Evolutionary conservation across 2,888 invertebrate species (phyloP), one percentile per base, ranked within the genome.

Genomic region (Zootermopsis nevadensis): DNA sequence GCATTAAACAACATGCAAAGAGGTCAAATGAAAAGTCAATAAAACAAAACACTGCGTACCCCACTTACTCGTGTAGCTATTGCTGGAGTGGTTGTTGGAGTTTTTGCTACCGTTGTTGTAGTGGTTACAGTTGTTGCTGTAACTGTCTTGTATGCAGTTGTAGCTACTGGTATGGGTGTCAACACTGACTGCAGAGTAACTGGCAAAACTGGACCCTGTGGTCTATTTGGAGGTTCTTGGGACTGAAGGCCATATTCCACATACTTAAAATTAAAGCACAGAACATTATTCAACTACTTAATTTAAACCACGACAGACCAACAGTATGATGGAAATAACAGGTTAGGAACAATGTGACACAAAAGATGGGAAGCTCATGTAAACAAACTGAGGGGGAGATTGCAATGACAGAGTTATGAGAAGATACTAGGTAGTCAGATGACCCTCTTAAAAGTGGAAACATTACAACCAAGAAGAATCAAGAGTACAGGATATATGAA

Each of bases 201-300:
- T 76, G 94, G 95, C 82, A 94, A 88, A 22, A 94, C 94, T 7
- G 94, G 92, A 6, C 95, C 95, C 87, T 94, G 94, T 0, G 95
- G 94, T 87, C 95, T 93, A 53, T 92, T 92, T 0, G 98, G 97
- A 15, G 98, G 98, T 88, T 98, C 98, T 89, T 95, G 94, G 84
- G 95, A 95, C 88, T 96, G 95, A 77, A 96, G 92, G 53, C 98
- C 98, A 88, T 94, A 98, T 88, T 98, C 98, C 4, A 98, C 94
- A 88, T 97, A 99, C 91, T 91, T 87, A 1, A 76, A 48, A 38
- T 31, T 19, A 77, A 31, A 53, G 0, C 7, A 66, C 31, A 69
- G 19, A 30, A 19, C 15, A 19, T 19, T 19, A 48, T 19, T 38
- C 10, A 38, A 4, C 38, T 7, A 38, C 38, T n/a, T n/a, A n/a